Base-by-base conservation (phyloP, 2,888 invertebrate genomes). In the Tuta absoluta region DNA sequence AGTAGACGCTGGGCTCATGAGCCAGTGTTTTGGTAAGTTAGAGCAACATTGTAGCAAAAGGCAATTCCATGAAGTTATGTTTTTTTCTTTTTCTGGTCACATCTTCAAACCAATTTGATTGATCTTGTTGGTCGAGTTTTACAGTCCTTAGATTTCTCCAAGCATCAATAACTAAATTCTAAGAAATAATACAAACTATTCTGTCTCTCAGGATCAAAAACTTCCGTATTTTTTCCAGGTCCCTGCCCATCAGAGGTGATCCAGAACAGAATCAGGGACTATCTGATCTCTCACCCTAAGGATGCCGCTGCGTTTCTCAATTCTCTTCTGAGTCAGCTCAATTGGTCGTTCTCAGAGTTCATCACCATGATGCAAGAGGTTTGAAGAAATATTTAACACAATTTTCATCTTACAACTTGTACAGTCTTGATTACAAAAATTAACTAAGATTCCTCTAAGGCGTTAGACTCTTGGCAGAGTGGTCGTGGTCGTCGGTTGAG, bases 321-420 rank as follows among this genome's bases (percentile, higher is more conserved):
- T 82, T 96, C 96, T 0, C 87, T 97, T 24, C 89, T 97, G 7
- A 96, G 95, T 77, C 96, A 97, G 74, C 89, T 97, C 5, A 97
- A 97, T 85, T 97, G 97, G 97, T 95, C 96, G 0, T 97, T 97
- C 80, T 97, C 97, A 0, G 97, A 97, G 78, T 97, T 97, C 77
- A 95, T 97, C 69, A 94, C 96, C 24, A 94, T 96, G 92, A 92
- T 97, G 77, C 97, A 97, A 81, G 96, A 97, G 92, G 95, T 95
- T 76, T 11, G 12, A 8, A 17, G 8, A 41, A 28, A 4, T 4
- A 28, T 28, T 28, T 28, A 28, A 2, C 2, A 41, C 8, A 14
- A 10, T 41, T 41, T 41, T 41, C 14, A 41, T 41, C 11, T n/a
- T n/a, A 10, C 41, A 41, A 14, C 41, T 5, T 41, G 11, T 10